Evolutionary conservation across 2,797 vertebrate species (phyloP).

Genomic region (Microhierax caerulescens): DNA sequence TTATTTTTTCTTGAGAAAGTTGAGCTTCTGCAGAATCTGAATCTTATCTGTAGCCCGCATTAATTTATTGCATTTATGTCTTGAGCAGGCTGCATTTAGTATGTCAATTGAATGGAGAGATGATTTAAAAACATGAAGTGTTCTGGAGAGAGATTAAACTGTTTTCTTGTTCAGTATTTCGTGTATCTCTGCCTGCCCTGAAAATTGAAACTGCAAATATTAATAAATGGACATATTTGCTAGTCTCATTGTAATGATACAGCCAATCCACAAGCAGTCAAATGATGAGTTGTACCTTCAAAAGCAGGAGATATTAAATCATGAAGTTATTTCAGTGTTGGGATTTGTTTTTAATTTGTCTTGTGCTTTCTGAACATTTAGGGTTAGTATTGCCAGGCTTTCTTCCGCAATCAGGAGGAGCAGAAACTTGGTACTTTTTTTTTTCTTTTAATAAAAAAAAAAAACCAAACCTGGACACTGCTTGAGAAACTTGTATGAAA

Average conservation of each 20-base stretch:
- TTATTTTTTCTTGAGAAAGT: not conserved
- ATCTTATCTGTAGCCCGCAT: not conserved
- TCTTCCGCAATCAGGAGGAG: not conserved
- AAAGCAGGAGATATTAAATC: not conserved
- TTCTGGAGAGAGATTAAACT: conserved; percentile 44
- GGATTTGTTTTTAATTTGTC: not conserved
- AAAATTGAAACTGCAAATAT: conserved; percentile 34
- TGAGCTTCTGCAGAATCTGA: not conserved
- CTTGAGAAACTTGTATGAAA: not conserved
- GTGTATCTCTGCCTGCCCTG: conserved; percentile 4
- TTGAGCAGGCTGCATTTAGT: not conserved
- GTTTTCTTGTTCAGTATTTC: conserved; percentile 22
- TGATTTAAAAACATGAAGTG: conserved; percentile 36
- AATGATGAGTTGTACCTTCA: not conserved
- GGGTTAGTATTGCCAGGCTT: not conserved
- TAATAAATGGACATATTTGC: conserved; percentile 37
- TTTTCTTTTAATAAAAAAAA: not conserved
- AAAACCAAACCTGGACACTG: not conserved
- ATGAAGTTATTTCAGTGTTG: not conserved
- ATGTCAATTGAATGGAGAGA: not conserved
- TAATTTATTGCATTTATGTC: not conserved
- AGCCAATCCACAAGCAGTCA: not conserved
- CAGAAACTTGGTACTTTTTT: not conserved
- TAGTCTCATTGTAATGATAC: not conserved
- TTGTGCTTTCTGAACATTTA: not conserved